phyloP scores from a whole-genome alignment of 2,888 invertebrate species.

The Hololepta plana region DNA sequence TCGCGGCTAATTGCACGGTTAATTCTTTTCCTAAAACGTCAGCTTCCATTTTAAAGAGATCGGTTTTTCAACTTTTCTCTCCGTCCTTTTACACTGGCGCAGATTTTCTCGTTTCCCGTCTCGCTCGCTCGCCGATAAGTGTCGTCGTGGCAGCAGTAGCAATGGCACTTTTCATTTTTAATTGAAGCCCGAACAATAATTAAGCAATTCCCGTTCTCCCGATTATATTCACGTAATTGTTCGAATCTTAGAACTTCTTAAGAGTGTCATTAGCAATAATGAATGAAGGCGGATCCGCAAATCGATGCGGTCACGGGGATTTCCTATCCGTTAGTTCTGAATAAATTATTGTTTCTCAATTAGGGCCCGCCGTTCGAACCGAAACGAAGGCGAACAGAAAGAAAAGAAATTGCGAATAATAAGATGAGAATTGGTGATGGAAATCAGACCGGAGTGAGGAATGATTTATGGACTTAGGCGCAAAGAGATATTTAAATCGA shows the following conservation, averaged over 20 bases:
- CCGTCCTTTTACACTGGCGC: not conserved
- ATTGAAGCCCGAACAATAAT: constrained; percentile 19
- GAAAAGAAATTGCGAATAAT: too few relatives aligned
- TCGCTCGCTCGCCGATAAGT: constrained; percentile 1
- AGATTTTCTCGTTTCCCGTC: constrained; percentile 5
- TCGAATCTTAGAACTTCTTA: constrained; percentile 21
- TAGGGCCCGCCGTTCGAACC: constrained; percentile 15
- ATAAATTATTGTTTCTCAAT: constrained; percentile 28
- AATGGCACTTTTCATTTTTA: constrained; percentile 23
- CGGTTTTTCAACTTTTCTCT: too few relatives aligned
- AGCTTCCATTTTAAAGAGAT: constrained; percentile 17
- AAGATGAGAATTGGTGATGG: too few relatives aligned
- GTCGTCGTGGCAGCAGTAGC: constrained; percentile 8
- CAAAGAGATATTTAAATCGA: too few relatives aligned
- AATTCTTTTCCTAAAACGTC: constrained; percentile 22
- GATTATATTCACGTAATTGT: constrained; percentile 27
- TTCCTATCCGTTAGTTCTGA: constrained; percentile 21
- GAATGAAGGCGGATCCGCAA: constrained; percentile 22
- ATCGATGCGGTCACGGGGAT: constrained; percentile 20
- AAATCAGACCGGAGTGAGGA: too few relatives aligned
- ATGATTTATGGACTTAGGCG: too few relatives aligned
- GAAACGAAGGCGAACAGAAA: constrained; percentile 11
- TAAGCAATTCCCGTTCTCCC: constrained; percentile 25
- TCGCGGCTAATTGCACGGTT: constrained; percentile 22
- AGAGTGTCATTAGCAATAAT: constrained; percentile 28